Evolutionary conservation across 1,140 invertebrate species (phyloP).

Genomic region (Doryteuthis pealeii): DNA sequence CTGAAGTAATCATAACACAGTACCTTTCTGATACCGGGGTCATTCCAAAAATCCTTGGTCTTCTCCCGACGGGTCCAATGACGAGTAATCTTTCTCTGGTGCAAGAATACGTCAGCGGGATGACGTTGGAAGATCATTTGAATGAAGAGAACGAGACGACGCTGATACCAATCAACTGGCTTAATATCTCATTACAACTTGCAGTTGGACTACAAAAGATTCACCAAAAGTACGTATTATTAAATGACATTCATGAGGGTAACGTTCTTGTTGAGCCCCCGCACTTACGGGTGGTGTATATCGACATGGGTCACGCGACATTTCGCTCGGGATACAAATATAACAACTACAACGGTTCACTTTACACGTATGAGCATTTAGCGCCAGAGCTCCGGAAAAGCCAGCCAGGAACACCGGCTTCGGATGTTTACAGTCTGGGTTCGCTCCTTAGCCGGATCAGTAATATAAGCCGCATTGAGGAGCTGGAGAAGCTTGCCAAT

Average conservation of each 20-base stretch:
- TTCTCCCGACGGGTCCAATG: neutral
- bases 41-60: neutral
- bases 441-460: neutral
- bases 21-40: conserved; percentile 6
- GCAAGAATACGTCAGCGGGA: neutral
- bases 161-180: neutral
- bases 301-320: conserved; percentile 12
- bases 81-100: conserved; percentile 2
- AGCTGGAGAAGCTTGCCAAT: neutral
- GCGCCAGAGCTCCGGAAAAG: neutral
- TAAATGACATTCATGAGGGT: conserved; percentile 5
- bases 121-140: neutral
- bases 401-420: neutral
- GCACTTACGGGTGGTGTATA: neutral
- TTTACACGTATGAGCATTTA: neutral
- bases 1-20: neutral
- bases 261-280: conserved; percentile 1
- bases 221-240: conserved; percentile 11
- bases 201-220: conserved; percentile 7
- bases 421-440: conserved; percentile 14
- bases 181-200: conserved; percentile 8
- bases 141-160: neutral
- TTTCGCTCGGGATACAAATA: neutral
- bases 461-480: neutral
- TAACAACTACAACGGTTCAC: neutral